These are phyloP conservation scores for Philonicus albiceps DNA, from an alignment of 2,888 invertebrate genomes.

Conservation along the genomic window DNA sequence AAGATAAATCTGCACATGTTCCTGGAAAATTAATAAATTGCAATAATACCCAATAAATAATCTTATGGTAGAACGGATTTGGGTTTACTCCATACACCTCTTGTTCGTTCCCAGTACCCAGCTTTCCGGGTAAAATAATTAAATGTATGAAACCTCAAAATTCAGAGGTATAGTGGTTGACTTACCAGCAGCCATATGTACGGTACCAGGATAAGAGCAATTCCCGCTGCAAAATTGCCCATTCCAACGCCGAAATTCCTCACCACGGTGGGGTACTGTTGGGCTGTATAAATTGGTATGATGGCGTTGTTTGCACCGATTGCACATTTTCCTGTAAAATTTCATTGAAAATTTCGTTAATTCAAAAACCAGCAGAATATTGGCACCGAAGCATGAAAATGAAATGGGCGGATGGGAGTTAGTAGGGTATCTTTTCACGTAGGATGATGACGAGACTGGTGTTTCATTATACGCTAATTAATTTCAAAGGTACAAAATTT, in stretches of 20 bases:
- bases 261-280: conserved; percentile 75
- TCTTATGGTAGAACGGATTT: neutral
- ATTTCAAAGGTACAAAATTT: conserved; percentile 5
- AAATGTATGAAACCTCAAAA: neutral
- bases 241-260: conserved; percentile 76
- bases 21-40: conserved; percentile 56
- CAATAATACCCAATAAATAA: conserved; percentile 31
- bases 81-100: neutral
- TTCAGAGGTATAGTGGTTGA: conserved; percentile 43
- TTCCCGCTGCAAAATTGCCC: conserved; percentile 77
- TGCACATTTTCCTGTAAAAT: conserved; percentile 70
- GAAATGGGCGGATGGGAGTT: neutral
- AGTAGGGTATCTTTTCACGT: neutral
- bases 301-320: conserved; percentile 81
- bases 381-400: neutral
- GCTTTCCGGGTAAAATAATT: neutral
- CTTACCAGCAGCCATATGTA: conserved; percentile 80
- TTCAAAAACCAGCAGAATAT: neutral
- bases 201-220: conserved; percentile 80
- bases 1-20: conserved; percentile 62
- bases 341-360: conserved; percentile 43
- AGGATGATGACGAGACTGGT: neutral
- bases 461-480: conserved; percentile 6
- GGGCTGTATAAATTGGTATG: conserved; percentile 77
- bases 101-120: neutral